Conservation (phyloP, 1,140 invertebrate genomes). For the Arion vulgaris region DNA sequence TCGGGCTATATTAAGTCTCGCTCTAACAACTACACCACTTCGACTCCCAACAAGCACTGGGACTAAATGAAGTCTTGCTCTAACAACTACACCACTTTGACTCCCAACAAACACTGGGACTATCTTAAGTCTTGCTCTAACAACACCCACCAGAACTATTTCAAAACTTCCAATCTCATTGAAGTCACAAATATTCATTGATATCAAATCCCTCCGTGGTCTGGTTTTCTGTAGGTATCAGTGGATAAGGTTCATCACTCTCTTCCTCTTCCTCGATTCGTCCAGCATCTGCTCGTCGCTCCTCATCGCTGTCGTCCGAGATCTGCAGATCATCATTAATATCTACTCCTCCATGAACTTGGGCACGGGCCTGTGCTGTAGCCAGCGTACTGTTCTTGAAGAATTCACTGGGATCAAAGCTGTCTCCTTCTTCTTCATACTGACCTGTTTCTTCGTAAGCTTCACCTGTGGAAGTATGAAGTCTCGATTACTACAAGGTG, state of each 20-base stretch:
- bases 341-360: slow-evolving; percentile 46
- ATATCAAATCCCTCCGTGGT: slow-evolving; percentile 67
- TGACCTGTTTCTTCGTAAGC: slow-evolving; percentile 11
- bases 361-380: slow-evolving; percentile 47
- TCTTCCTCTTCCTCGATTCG: slow-evolving; percentile 53
- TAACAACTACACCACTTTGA: too few species aligned
- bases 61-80: too few species aligned
- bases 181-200: slow-evolving; percentile 63
- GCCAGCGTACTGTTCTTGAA: slow-evolving; percentile 67
- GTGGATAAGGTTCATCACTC: slow-evolving; percentile 50
- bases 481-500: too few species aligned
- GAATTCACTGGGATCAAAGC: slow-evolving; percentile 70
- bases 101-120: not conserved
- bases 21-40: too few species aligned
- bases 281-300: slow-evolving; percentile 53
- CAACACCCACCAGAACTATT: not conserved
- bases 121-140: not conserved
- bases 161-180: not conserved
- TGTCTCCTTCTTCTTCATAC: slow-evolving; percentile 62
- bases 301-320: slow-evolving; percentile 81
- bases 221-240: slow-evolving; percentile 48
- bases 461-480: not conserved
- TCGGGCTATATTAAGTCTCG: too few species aligned
- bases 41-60: too few species aligned
- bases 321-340: slow-evolving; percentile 80